These are phyloP conservation scores for Atrichornis clamosus DNA, from an alignment of 2,113 vertebrate genomes.

Conservation along the genomic window DNA sequence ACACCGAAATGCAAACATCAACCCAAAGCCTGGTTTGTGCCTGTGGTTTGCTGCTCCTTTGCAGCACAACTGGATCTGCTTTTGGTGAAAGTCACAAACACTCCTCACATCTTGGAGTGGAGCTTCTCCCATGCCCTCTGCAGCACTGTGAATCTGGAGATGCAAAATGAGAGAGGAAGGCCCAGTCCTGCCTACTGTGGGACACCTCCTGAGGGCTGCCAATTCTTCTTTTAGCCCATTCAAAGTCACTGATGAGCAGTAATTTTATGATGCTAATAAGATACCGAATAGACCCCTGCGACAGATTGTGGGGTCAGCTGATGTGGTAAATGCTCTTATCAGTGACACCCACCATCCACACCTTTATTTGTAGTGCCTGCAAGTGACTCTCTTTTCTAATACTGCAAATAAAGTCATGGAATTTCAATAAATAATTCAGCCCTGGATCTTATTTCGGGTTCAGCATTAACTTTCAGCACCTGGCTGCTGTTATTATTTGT, in stretches of 20 bases:
- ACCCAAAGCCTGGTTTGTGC: neutral
- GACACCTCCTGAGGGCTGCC: neutral
- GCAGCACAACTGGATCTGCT: neutral
- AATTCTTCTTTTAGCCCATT: neutral
- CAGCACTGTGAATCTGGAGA: neutral
- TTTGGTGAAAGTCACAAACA: neutral
- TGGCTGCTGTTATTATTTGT: slow-evolving; percentile 54
- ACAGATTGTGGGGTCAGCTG: neutral
- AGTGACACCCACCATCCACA: neutral
- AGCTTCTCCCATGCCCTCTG: neutral
- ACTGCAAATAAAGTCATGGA: slow-evolving; percentile 70
- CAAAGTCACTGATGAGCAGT: neutral
- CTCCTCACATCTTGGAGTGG: accelerated
- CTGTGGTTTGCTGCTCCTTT: neutral
- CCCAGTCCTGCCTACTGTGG: neutral
- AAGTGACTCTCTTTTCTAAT: neutral
- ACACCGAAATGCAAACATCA: neutral
- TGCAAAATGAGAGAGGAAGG: neutral
- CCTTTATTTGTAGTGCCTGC: neutral
- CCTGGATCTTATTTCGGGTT: slow-evolving; percentile 64
- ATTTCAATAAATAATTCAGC: slow-evolving; percentile 84
- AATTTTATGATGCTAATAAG: neutral
- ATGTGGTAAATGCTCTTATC: neutral
- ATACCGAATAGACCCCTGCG: neutral
- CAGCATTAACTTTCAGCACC: slow-evolving; percentile 72